Evolutionary conservation across 2,113 vertebrate genomes (phyloP).

Genomic region (Elephantulus edwardii): DNA sequence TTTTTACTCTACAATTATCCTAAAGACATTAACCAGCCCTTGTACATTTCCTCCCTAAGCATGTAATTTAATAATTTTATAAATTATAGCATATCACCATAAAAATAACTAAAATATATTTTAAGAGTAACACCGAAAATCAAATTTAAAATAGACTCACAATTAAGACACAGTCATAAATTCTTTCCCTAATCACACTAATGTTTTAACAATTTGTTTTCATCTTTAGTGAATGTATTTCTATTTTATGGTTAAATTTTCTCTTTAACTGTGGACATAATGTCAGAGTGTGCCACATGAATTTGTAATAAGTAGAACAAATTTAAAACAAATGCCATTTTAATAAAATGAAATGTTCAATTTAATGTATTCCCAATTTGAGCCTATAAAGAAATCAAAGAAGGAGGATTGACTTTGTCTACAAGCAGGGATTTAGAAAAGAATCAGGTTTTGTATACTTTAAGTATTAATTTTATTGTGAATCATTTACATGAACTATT

Average conservation of each 20-base stretch:
- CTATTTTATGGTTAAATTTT: background rate
- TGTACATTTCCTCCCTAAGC: background rate
- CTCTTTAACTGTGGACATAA: background rate
- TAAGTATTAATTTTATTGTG: background rate
- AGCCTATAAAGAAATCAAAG: background rate
- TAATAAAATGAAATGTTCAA: background rate
- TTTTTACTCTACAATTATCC: background rate
- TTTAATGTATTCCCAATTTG: background rate
- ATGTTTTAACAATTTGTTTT: background rate
- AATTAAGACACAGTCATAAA: conserved; percentile 13
- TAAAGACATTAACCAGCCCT: background rate
- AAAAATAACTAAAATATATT: conserved; percentile 31
- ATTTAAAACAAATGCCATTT: background rate
- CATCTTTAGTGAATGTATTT: background rate
- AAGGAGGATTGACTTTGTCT: too few species aligned
- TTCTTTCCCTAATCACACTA: background rate
- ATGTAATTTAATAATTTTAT: conserved; percentile 49
- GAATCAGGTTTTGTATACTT: background rate
- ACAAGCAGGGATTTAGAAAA: too few species aligned
- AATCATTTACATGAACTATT: background rate
- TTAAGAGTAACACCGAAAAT: conserved; percentile 10
- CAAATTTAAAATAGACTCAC: background rate
- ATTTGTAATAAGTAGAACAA: background rate
- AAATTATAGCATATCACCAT: conserved; percentile 7
- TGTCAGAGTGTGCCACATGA: background rate